These are phyloP conservation scores for Blera fallax DNA, from an alignment of 2,888 invertebrate genomes.

Conservation along the genomic window DNA sequence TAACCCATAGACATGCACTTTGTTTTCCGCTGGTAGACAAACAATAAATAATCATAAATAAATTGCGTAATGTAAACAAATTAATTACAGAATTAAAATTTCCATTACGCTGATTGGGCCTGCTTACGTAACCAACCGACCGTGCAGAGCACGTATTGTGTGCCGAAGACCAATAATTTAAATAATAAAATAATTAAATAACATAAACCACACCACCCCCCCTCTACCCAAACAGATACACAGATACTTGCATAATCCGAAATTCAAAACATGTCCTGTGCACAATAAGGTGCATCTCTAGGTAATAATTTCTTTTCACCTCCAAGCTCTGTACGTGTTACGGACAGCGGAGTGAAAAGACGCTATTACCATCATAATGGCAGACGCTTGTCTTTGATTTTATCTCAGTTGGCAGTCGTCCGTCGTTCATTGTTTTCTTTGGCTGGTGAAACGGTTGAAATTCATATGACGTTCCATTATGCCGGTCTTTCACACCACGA, in stretches of 20 bases:
- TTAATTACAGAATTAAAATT: constrained; percentile 19
- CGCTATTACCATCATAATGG: constrained; percentile 21
- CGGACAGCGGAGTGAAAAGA: constrained; percentile 14
- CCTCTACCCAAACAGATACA: background rate
- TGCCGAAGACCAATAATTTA: constrained; percentile 45
- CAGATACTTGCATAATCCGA: constrained; percentile 21
- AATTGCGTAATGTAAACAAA: constrained; percentile 26
- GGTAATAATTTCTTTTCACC: constrained; percentile 20
- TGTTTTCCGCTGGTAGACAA: background rate
- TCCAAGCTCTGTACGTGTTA: constrained; percentile 25
- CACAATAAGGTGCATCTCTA: background rate
- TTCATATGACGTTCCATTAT: constrained; percentile 42
- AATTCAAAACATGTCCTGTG: constrained; percentile 56
- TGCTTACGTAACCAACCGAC: background rate
- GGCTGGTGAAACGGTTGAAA: constrained; percentile 9
- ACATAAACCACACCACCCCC: constrained; percentile 8
- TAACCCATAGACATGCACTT: background rate
- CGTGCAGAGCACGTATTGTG: constrained; percentile 1
- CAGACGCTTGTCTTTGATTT: constrained; percentile 39
- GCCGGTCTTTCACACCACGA: background rate
- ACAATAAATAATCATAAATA: constrained; percentile 2
- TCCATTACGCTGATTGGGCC: background rate
- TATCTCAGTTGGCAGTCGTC: constrained; percentile 34
- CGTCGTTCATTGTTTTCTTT: constrained; percentile 17
- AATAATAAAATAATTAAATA: constrained; percentile 48